phyloP scores from a whole-genome alignment of 2,797 vertebrate species.

The Synanceia verrucosa region DNA sequence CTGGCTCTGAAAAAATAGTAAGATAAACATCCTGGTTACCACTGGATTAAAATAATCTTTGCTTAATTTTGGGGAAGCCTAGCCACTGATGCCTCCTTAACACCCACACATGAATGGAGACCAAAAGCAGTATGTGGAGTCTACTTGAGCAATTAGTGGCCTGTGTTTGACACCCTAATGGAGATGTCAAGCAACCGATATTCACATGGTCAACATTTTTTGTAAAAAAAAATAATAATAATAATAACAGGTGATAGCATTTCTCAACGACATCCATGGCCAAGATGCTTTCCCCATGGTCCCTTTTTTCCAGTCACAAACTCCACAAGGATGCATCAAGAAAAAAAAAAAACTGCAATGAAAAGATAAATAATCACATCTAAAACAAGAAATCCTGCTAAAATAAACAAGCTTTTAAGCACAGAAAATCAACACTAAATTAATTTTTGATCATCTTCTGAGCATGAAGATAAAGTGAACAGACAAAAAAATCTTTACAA shows the following conservation, averaged over 20 bases:
- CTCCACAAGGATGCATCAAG: background rate
- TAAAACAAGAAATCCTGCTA: background rate
- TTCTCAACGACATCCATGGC: too few relatives aligned
- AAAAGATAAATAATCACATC: background rate
- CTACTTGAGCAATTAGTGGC: conserved; percentile 7
- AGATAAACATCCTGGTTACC: conserved; percentile 9
- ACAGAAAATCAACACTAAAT: conserved; percentile 28
- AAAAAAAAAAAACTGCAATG: background rate
- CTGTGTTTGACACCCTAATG: conserved; percentile 5
- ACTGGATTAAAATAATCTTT: conserved; percentile 1
- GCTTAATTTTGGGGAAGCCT: conserved; percentile 29
- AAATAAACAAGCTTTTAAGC: conserved; percentile 1
- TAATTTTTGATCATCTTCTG: background rate
- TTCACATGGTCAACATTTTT: background rate
- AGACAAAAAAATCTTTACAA: conserved; percentile 11
- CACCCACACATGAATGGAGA: background rate
- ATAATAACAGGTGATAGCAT: background rate
- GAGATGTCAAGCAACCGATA: conserved; percentile 1
- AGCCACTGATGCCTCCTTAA: background rate
- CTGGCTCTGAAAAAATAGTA: conserved; percentile 12
- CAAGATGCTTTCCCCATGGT: background rate
- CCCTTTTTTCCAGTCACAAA: conserved; percentile 33
- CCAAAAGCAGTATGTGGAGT: conserved; percentile 2
- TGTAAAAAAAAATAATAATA: background rate
- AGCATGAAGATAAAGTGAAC: conserved; percentile 10